phyloP scores from a whole-genome alignment of 2,888 invertebrate species.

The Drosophila lutescens region DNA sequence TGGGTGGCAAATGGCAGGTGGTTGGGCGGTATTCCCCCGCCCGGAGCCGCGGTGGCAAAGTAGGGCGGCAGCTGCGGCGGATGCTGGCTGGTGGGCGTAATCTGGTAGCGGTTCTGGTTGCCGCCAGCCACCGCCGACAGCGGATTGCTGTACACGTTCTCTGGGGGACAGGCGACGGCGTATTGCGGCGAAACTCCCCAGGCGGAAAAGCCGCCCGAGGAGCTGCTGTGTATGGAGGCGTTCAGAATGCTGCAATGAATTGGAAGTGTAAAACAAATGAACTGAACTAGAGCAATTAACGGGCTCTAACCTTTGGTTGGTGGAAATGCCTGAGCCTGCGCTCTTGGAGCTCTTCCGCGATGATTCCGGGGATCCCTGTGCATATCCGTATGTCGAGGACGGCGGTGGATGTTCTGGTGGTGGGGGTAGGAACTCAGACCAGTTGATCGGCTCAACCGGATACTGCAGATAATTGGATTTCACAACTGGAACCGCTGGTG shows the following conservation, averaged over 20 bases:
- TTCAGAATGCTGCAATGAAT: constrained; percentile 77
- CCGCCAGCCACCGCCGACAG: constrained; percentile 76
- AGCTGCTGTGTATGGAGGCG: constrained; percentile 84
- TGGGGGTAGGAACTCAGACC: constrained; percentile 87
- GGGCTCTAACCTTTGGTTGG: constrained; percentile 84
- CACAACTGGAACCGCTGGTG: constrained; percentile 44
- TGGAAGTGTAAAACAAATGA: too few species aligned
- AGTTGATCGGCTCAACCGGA: constrained; percentile 85
- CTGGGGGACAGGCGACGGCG: constrained; percentile 74
- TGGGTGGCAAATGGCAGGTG: constrained; percentile 84
- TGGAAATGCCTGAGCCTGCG: constrained; percentile 84
- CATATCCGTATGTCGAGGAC: constrained; percentile 83
- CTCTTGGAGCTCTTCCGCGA: constrained; percentile 84
- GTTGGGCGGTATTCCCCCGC: constrained; percentile 77
- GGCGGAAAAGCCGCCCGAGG: constrained; percentile 84
- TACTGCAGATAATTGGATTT: constrained; percentile 83
- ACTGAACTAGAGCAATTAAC: too few species aligned
- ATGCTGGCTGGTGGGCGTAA: constrained; percentile 84
- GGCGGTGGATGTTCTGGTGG: constrained; percentile 87
- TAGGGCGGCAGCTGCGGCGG: constrained; percentile 83
- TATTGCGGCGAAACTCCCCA: constrained; percentile 84
- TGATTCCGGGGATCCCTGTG: constrained; percentile 83
- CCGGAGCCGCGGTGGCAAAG: constrained; percentile 74
- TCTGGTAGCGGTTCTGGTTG: constrained; percentile 84
- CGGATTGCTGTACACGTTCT: constrained; percentile 84